Conservation (phyloP, 2,113 vertebrate genomes). For the Bufo bufo region DNA sequence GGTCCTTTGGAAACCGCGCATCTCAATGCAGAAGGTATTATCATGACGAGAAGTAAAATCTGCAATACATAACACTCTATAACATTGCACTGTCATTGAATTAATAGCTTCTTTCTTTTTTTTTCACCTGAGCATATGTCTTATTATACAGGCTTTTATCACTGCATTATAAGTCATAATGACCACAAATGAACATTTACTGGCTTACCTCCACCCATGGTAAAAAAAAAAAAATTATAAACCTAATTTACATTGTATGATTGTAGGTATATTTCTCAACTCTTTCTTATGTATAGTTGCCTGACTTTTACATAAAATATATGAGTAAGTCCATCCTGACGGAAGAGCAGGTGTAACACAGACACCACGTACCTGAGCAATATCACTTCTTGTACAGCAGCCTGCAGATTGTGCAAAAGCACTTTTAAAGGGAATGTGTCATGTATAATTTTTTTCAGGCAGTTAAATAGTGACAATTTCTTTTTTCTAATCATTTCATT, state of each 20-base stretch:
- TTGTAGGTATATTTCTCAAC: not conserved
- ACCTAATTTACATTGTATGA: constrained; percentile 1
- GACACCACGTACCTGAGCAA: too few species aligned
- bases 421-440: too few species aligned
- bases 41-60: not conserved
- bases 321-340: not conserved
- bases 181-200: not conserved
- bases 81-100: not conserved
- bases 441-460: too few species aligned
- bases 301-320: not conserved
- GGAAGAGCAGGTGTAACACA: too few species aligned
- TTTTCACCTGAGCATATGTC: too few species aligned
- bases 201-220: not conserved
- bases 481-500: too few species aligned
- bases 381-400: too few species aligned
- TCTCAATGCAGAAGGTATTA: constrained; percentile 89
- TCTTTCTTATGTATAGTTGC: not conserved
- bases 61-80: not conserved
- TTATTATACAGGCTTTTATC: not conserved
- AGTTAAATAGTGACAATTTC: too few species aligned
- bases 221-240: constrained; percentile 26
- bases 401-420: too few species aligned
- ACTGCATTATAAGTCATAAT: constrained; percentile 14
- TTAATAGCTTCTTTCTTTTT: too few species aligned
- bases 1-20: constrained; percentile 98